Evolutionary conservation across 2,113 vertebrate genomes (phyloP), one percentile per base, ranked within the genome.

Genomic region (Nettapus auritus): DNA sequence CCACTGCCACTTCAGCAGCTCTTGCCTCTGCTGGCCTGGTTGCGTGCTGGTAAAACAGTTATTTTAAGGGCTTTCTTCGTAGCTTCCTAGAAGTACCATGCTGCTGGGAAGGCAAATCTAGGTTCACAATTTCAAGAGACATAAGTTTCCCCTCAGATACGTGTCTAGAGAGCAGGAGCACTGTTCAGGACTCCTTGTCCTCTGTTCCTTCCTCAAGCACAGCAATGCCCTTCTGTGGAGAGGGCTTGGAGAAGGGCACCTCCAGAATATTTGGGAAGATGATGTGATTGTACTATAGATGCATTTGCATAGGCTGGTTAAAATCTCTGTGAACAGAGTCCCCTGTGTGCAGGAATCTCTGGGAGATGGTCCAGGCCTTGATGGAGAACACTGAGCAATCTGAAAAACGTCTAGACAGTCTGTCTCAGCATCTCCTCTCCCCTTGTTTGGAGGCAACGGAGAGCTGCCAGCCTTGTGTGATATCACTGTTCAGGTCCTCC

Each of bases 381-480:
- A 87, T 95, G 94, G 92, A 96, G 96, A 97, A 76, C 90, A 96
- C 95, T 95, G 83, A 96, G 84, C 90, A 95, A 96, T 96, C 90
- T 96, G 87, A 96, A 96, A 96, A 97, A 96, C 96, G 96, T 97
- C 96, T 97, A 97, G 96, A 97, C 96, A 96, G 96, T 94, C 90
- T 88, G 94, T 97, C 96, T 97, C 93, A 97, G 96, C 95, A 96
- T 96, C 96, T 95, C 88, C 77, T 93, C 70, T 95, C 83, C 94
- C 46, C 81, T 94, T 63, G 2, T 94, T 95, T 76, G 67, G 67
- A 96, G 86, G 66, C 93, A 77, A 96, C 92, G 96, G 94, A 96
- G 80, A 90, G 86, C 86, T 96, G 96, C 96, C 96, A 97, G 81
- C 74, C 86, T 95, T 0, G 36, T 93, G 94, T 96, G 96, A 96